Conservation (phyloP, 2,797 vertebrate species). For the Enteromius anoplus region DNA sequence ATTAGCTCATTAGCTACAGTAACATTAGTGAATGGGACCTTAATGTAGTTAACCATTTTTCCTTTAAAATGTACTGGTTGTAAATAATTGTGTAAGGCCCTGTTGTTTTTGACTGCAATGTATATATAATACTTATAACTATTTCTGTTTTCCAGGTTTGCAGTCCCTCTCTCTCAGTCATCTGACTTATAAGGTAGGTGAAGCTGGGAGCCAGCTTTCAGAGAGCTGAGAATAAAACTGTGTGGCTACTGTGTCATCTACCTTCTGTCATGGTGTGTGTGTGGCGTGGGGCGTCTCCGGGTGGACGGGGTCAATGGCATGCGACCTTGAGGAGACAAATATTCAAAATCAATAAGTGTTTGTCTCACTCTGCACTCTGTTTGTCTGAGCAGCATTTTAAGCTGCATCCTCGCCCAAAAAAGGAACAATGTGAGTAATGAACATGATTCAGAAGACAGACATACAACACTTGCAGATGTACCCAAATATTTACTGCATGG, state of each 20-base stretch:
- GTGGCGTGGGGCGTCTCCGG: conserved; percentile 68
- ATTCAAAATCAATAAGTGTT: conserved; percentile 83
- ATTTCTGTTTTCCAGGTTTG: conserved; percentile 5
- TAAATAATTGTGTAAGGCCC: not conserved
- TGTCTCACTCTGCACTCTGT: conserved; percentile 44
- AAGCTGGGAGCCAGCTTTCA: not conserved
- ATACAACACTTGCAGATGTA: conserved; percentile 70
- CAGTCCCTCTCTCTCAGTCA: not conserved
- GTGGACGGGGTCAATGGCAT: conserved; percentile 77
- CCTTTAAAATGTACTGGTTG: not conserved
- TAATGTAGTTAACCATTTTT: not conserved
- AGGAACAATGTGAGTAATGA: conserved; percentile 74
- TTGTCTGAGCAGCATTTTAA: conserved; percentile 51
- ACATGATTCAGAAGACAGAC: conserved; percentile 73
- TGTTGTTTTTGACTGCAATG: not conserved
- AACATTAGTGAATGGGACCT: not conserved
- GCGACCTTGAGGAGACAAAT: conserved; percentile 82
- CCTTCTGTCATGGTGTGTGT: conserved; percentile 71
- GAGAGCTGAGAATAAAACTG: conserved; percentile 11
- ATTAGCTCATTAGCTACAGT: not conserved
- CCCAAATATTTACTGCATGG: conserved; percentile 67
- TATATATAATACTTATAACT: too few relatives aligned
- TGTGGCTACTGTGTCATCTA: conserved; percentile 65
- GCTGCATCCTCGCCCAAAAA: conserved; percentile 39
- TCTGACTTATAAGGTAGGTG: not conserved